Evolutionary conservation across 2,888 invertebrate genomes (phyloP), one percentile per base, ranked within the genome.

Genomic region (Mactromeris polynyma): DNA sequence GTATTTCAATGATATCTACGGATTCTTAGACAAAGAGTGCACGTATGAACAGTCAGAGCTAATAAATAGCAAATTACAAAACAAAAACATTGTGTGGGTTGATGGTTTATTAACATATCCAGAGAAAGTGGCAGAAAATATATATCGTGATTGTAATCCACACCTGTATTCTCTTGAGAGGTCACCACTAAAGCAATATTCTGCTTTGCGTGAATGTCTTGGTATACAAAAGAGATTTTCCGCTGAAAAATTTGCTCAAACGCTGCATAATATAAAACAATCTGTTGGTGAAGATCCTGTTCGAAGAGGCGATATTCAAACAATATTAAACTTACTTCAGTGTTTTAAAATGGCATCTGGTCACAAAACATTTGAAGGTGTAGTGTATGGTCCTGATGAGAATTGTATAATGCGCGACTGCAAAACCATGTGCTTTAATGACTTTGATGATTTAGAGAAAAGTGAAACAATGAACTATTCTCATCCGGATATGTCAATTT

Each of bases 341-440:
- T 73, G 31, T 26, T 46, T 73, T 17, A n/a, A n/a, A n/a, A 17
- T 38, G 0, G 26, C 21, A n/a, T 1, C n/a, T 51, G 38, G n/a
- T 78, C 1, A 14, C 1, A n/a, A n/a, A 0, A 54, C 17, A 14
- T n/a, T 54, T 1, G 51, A 26, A 36, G 38, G 33, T 14, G 36
- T 38, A 33, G 36, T 86, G 21, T 86, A 73, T 51, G 81, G 64
- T 14, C 95, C 96, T 2, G 95, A 96, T 82, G 86, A 91, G 9
- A 40, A 92, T 19, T 81, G 90, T 21, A 82, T 94, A 31, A 80
- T 96, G 42, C 77, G 89, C 40, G 90, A 88, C 19, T 88, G 93
- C 7, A 79, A 86, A 26, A 51, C 86, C 9, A 89, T 96, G 26
- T 95, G 95, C 89, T 94, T 94, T 83, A 93, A 96, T 82, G 84